phyloP scores from a whole-genome alignment of 2,888 invertebrate species.

The Microctonus brassicae region DNA sequence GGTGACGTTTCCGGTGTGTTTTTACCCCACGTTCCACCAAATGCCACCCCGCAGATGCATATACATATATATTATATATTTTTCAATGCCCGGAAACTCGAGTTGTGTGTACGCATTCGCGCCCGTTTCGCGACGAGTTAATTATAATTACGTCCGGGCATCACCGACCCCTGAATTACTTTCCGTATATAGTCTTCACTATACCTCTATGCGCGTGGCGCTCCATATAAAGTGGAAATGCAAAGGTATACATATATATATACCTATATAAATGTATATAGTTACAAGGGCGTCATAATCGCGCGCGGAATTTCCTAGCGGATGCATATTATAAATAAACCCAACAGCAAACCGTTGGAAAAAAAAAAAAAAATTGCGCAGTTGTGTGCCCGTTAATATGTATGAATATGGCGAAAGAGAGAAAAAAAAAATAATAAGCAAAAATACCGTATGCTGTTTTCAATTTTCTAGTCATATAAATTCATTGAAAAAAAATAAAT shows the following conservation, averaged over 20 bases:
- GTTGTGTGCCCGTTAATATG: conserved; percentile 8
- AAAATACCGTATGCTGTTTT: neutral
- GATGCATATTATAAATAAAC: conserved; percentile 9
- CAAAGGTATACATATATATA: too few relatives aligned
- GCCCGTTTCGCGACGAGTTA: conserved; percentile 46
- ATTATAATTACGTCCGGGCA: conserved; percentile 52
- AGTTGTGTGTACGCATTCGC: neutral
- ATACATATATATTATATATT: too few relatives aligned
- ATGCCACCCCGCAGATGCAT: conserved; percentile 31
- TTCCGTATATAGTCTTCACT: neutral
- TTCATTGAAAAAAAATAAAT: neutral
- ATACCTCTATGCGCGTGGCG: conserved; percentile 7
- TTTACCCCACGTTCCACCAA: neutral
- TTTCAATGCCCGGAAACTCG: conserved; percentile 47
- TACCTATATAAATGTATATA: neutral
- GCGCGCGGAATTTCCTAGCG: conserved; percentile 21
- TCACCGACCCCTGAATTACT: conserved; percentile 45
- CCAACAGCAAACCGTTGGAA: neutral
- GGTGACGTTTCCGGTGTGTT: conserved; percentile 27
- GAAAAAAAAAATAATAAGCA: neutral
- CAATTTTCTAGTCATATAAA: neutral
- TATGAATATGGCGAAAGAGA: neutral
- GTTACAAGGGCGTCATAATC: neutral
- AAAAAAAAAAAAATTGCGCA: conserved; percentile 13
- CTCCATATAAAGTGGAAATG: conserved; percentile 17